Evolutionary conservation across 2,113 vertebrate genomes (phyloP), one percentile per base, ranked within the genome.

Genomic region (Cervus canadensis): DNA sequence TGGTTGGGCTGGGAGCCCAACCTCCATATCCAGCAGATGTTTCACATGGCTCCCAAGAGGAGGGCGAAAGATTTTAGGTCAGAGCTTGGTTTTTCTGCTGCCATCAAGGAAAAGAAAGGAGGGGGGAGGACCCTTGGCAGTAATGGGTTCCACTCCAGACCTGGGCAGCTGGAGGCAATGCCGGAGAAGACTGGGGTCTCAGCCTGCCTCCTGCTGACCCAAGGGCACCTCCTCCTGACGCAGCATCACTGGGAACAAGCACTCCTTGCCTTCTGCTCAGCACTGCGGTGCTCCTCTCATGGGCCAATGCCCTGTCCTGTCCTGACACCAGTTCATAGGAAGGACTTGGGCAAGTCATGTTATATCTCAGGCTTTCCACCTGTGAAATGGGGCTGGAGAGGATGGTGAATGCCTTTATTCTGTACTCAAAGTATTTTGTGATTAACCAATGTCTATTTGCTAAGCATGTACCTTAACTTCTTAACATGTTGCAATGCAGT

Each of bases 241-340:
- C 23, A 67, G 84, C 59, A 26, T 59, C 8, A 12, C 1, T 3
- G 0, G 0, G n/a, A 33, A 50, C 16, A n/a, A 5, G 4, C 5
- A 0, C 6, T 13, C n/a, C 16, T 10, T 6, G 3, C 15, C 11
- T 36, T 28, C 48, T 11, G 7, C 71, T 78, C 50, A 48, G 62
- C 21, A 12, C 2, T 12, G 33, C 15, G 0, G 45, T 45, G 23
- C 28, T 26, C 40, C 57, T 48, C 40, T 19, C 13, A 0, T 5
- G 15, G 50, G 43, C 59, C 54, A 43, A 1, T 1, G 15, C 36
- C 3, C 8, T 30, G 15, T 76, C 76, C 85, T 50, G 12, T 59
- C 21, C 79, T 33, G 48, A 95, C n/a, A 48, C 79, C 54, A 52
- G 16, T 43, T 59, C 56, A 30, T 64, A 79, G 12, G 11, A 54